Percentiles rank a stretch among this genome's conserved stretches.
Evolutionary conservation across 2,113 vertebrate species (phyloP).

Genomic region (Forbesichthys papilliferus): DNA sequence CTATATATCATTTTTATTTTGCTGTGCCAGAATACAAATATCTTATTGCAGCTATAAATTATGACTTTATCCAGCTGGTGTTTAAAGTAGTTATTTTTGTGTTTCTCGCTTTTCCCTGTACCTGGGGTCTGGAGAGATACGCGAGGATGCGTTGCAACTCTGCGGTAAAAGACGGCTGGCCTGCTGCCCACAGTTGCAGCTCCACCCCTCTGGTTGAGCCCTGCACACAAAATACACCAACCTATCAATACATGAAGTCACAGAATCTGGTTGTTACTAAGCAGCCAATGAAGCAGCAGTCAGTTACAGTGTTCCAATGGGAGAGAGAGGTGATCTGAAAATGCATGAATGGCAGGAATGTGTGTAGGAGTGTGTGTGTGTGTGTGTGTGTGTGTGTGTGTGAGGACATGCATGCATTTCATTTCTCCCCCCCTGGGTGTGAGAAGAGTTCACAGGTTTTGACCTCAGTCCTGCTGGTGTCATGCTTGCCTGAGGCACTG

Average conservation of each 20-base stretch:
- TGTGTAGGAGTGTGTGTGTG: constrained; percentile 10
- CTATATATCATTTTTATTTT: too few relatives aligned
- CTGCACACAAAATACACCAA: constrained; percentile 47
- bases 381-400: constrained; percentile 8
- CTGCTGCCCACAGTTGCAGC: constrained; percentile 48
- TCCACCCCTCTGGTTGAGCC: constrained; percentile 44
- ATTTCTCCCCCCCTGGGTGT: constrained; percentile 14
- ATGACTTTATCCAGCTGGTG: too few relatives aligned
- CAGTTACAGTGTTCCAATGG: constrained; percentile 9
- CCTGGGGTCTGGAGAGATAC: constrained; percentile 69
- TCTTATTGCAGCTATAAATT: too few relatives aligned
- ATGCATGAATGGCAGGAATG: constrained; percentile 43
- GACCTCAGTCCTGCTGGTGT: constrained; percentile 47
- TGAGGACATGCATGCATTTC: not conserved
- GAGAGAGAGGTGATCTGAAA: constrained; percentile 30
- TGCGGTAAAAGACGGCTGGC: constrained; percentile 55
- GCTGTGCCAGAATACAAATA: too few relatives aligned
- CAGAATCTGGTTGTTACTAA: constrained; percentile 6
- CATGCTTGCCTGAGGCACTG: constrained; percentile 39
- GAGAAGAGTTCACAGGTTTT: constrained; percentile 48
- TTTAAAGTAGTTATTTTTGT: too few relatives aligned
- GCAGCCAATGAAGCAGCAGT: not conserved
- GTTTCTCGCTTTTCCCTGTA: constrained; percentile 11
- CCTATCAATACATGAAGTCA: constrained; percentile 12
- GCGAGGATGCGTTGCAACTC: constrained; percentile 58